Evolutionary conservation across 1,140 invertebrate genomes (phyloP), one percentile per base, ranked within the genome.

Genomic region (Nylanderia fulva): DNA sequence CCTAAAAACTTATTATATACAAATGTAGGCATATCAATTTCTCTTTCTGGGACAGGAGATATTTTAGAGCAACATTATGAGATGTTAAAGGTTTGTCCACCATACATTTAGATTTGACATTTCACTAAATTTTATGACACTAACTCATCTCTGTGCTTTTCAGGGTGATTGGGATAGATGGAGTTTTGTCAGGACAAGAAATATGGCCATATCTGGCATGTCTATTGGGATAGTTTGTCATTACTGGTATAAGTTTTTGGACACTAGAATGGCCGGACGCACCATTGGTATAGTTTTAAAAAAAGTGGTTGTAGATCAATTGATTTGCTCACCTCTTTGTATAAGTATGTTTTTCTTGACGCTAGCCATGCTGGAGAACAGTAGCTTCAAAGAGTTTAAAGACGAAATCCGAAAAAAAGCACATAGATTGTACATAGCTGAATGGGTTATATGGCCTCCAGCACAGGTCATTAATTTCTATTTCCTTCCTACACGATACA

Each of bases 391-490:
- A 61, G 96, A 97, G 92, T 96, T 98, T 85, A 96, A 96, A 87
- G 91, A 95, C 29, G 97, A 98, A 95, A 94, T 98, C n/a, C 96
- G 95, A 91, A 93, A 96, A 33, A 99, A 99, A 94, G 97, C 97
- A 39, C 95, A 96, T 91, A 96, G 95, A 88, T 94, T 99, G 4
- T 99, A 98, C 92, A 93, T 96, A 33, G 97, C 97, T 0, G 97
- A 98, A 91, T 98, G 97, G 97, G 89, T 97, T 45, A 95, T 98
- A 13, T 98, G 97, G 97, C 97, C 97, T 11, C 97, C 97, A 3
- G 97, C 97, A 88, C 98, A 98, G 93, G 94, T 98, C 24, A 94
- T 98, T 21, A 99, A 99, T 94, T 99, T 99, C 94, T 98, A 97
- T 93, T 96, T 98, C 90, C 93, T 99, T 85, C 98, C 98, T 24